Evolutionary conservation across 2,888 invertebrate species (phyloP).

Genomic region (Gryllus longicercus): DNA sequence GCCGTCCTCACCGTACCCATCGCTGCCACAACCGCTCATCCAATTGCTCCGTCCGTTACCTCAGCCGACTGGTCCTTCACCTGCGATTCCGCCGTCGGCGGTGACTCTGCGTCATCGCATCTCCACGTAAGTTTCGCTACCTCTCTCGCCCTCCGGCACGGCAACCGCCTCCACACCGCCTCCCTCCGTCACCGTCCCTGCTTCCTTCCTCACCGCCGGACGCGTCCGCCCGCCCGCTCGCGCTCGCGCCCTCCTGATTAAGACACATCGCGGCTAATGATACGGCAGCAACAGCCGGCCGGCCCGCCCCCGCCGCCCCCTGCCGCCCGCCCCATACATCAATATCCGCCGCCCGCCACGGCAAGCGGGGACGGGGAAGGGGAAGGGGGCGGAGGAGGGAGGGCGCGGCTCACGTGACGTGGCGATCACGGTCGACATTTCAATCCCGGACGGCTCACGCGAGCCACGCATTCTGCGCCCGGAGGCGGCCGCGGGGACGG

Average conservation of each 20-base stretch:
- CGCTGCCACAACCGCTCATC: too few species aligned
- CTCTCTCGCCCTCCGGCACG: neutral
- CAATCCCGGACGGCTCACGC: conserved; percentile 8
- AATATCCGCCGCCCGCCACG: conserved; percentile 1
- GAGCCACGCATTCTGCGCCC: neutral
- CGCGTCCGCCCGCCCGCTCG: neutral
- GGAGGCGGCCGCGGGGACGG: too few species aligned
- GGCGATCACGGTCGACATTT: conserved; percentile 17
- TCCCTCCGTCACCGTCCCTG: neutral
- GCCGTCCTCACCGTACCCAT: too few species aligned
- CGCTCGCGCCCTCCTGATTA: conserved; percentile 3
- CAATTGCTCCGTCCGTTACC: too few species aligned
- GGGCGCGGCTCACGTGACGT: neutral
- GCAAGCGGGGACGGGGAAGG: neutral
- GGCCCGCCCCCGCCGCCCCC: conserved; percentile 6
- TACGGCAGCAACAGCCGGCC: conserved; percentile 17
- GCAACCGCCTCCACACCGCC: neutral
- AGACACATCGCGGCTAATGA: conserved; percentile 17
- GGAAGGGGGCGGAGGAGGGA: neutral
- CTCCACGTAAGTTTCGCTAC: neutral
- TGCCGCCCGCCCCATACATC: neutral
- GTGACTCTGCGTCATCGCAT: too few species aligned
- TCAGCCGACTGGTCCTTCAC: too few species aligned
- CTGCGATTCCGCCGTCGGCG: too few species aligned
- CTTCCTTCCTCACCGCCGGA: neutral